Evolutionary conservation across 2,113 vertebrate species (phyloP), one percentile per base, ranked within the genome.

Genomic region (Bombycilla garrulus): DNA sequence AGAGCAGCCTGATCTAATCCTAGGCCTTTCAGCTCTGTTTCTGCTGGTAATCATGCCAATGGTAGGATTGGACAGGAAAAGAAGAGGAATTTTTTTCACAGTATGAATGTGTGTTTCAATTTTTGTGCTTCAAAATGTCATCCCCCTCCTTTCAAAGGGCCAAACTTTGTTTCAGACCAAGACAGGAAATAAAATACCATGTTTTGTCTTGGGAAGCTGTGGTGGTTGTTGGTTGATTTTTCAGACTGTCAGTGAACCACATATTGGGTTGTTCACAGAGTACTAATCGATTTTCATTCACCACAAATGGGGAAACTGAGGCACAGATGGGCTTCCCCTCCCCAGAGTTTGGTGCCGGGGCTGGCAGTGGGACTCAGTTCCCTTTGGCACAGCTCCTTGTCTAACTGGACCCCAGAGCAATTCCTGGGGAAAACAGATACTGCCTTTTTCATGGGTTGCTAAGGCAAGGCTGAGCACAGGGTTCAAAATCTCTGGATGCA

Each of bases 381-480:
- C 10, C 33, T 89, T 57, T 48, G 7, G 36, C 14, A 31, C 1
- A 0, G 6, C 23, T 82, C n/a, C 10, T 10, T 76, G 16, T 69
- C 36, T 82, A 6, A 4, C 35, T 61, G n/a, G 26, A 65, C 9
- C 50, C 18, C 20, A 16, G 6, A 60, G 20, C 11, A 61, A 3
- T 44, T 50, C 12, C 7, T 5, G 26, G 0, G 0, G 15, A 79
- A 54, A 88, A 5, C 3, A 78, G 21, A 20, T 24, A 15, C 1
- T 48, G 8, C 15, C 17, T 60, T 83, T 82, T 31, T 15, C 0
- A 0, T 8, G 24, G 47, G 6, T 15, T 61, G 42, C 21, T 64
- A 29, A 29, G 38, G 35, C 17, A 69, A 48, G 36, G 62, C 25
- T 19, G 62, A 88, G 35, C 23, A 45, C 2, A 21, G 29, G 23